Percentiles rank a stretch among this genome's conserved stretches.
Evolutionary conservation across 1,140 invertebrate genomes (phyloP).

Genomic region (Polyergus mexicanus): DNA sequence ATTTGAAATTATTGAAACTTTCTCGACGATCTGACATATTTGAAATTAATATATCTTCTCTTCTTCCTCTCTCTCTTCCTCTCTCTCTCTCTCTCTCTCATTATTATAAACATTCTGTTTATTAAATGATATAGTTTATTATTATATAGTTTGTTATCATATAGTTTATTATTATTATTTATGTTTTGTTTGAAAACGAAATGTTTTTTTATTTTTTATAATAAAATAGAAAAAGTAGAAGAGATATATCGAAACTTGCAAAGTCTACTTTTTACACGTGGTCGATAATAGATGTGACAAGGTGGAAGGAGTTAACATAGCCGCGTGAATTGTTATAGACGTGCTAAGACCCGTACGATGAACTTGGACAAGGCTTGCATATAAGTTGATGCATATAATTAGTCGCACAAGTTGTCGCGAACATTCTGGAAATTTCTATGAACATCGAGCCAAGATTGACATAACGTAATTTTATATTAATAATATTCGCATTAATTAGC

Average conservation of each 20-base stretch:
- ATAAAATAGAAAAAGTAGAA: not conserved
- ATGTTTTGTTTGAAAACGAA: not conserved
- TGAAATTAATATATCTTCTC: not conserved
- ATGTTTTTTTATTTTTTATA: not conserved
- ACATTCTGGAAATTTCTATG: conserved; percentile 2
- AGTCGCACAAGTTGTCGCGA: conserved; percentile 7
- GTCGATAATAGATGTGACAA: not conserved
- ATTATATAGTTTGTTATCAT: too few relatives aligned
- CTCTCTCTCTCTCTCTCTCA: too few relatives aligned
- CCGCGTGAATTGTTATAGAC: not conserved
- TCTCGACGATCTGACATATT: not conserved
- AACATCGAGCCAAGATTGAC: conserved; percentile 7
- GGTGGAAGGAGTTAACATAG: not conserved
- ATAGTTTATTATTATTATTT: too few relatives aligned
- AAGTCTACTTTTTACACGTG: not conserved
- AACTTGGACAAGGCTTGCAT: not conserved
- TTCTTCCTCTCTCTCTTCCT: too few relatives aligned
- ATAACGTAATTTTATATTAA: conserved; percentile 24
- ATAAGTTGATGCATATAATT: conserved; percentile 11
- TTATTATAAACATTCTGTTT: too few relatives aligned
- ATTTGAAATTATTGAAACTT: not conserved
- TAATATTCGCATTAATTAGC: not conserved
- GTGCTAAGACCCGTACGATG: not conserved
- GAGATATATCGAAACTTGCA: not conserved
- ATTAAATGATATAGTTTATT: too few relatives aligned